phyloP scores from a whole-genome alignment of 2,797 vertebrate genomes.

The Pterois miles region DNA sequence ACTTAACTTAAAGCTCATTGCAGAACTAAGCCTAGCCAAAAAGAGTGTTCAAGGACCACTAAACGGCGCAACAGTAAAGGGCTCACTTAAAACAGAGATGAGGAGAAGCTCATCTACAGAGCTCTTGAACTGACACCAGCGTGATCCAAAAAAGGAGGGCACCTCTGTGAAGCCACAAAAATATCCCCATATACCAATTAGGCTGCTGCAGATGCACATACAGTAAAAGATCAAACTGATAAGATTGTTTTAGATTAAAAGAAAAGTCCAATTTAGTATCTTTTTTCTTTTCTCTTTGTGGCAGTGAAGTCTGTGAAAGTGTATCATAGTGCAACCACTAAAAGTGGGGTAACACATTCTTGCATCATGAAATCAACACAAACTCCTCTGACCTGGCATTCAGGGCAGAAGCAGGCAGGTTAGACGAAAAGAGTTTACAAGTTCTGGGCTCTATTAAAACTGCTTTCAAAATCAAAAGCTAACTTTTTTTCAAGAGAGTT shows the following conservation, averaged over 20 bases:
- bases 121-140: not conserved
- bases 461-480: not conserved
- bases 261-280: not conserved
- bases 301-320: not conserved
- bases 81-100: conserved; percentile 7
- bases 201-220: not conserved
- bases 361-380: not conserved
- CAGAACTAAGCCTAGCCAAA: not conserved
- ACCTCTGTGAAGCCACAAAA: not conserved
- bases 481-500: not conserved
- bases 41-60: conserved; percentile 1
- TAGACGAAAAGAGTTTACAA: too few relatives aligned
- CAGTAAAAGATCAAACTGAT: not conserved
- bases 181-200: not conserved
- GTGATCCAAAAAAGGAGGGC: conserved; percentile 11
- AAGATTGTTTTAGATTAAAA: not conserved
- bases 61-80: not conserved
- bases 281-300: not conserved
- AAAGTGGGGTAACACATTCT: not conserved
- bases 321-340: not conserved
- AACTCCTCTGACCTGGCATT: not conserved
- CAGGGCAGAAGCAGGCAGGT: not conserved
- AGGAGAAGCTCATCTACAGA: not conserved
- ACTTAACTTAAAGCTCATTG: conserved; percentile 4
- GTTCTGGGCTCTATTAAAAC: not conserved